Evolutionary conservation across 2,888 invertebrate genomes (phyloP), one percentile per base, ranked within the genome.

Genomic region (Odontomyia ornata): DNA sequence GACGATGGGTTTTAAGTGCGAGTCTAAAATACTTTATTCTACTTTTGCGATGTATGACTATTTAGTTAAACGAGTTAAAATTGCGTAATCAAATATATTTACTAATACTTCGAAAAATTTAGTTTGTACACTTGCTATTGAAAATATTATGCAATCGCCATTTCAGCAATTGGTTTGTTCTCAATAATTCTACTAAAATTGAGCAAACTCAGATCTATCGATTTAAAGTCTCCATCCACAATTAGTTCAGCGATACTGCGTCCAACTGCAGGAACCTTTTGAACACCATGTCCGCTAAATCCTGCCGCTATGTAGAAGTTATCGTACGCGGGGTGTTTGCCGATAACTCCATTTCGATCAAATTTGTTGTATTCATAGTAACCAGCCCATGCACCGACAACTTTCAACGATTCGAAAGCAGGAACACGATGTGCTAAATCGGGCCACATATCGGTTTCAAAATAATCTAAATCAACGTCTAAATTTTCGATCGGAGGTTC

Each of bases 251-350:
- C 89, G 30, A 97, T 85, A 0, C 96, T 96, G 84, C 95, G 89
- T 13, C 98, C 99, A 28, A 97, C 92, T 0, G 96, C 98, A 15
- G 98, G 93, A 2, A 96, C 91, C 86, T 98, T 97, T 87, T 97
- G 96, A 80, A 96, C 92, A 76, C 95, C 96, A 85, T 96, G 93
- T 30, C 95, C 96, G 83, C 96, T 96, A 86, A 98, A 98, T 52
- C 99, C 99, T 79, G 95, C 92, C 3, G 97, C 96, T 83, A 98
- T 90, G 79, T 90, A 90, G 64, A 99, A 84, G 87, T 98, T 98
- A 21, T 87, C 87, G 83, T 94, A 92, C 83, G 92, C 91, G 0
- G 97, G 95, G 89, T 98, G 98, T 0, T 89, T 87, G 0, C 99
- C 98, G 80, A 99, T 88, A 76, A 99, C 92, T 23, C 96, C 96